Evolutionary conservation across 2,888 invertebrate genomes (phyloP).

Genomic region (Electrophaes corylata): DNA sequence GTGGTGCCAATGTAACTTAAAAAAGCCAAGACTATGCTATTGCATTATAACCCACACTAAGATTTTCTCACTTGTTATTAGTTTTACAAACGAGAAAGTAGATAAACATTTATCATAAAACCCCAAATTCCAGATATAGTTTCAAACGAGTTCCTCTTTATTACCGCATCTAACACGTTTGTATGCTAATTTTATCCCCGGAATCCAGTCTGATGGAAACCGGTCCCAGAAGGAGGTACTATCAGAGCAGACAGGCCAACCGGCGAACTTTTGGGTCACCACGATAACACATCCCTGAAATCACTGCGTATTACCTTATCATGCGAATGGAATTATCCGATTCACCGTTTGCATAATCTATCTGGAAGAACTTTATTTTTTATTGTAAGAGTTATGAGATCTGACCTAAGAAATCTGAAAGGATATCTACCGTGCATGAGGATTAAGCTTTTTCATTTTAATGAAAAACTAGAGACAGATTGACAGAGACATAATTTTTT

Average conservation of each 20-base stretch:
- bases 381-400: too few relatives aligned
- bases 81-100: slow-evolving; percentile 29
- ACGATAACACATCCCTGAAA: slow-evolving; percentile 68
- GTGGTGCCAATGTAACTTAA: too few relatives aligned
- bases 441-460: too few relatives aligned
- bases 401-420: too few relatives aligned
- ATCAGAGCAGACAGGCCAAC: slow-evolving; percentile 54
- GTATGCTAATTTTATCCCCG: slow-evolving; percentile 77
- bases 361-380: not conserved
- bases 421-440: too few relatives aligned
- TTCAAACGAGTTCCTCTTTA: slow-evolving; percentile 62
- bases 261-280: slow-evolving; percentile 76
- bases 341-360: slow-evolving; percentile 34
- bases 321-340: slow-evolving; percentile 54
- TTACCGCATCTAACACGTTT: slow-evolving; percentile 74
- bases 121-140: slow-evolving; percentile 50
- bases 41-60: too few relatives aligned
- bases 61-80: too few relatives aligned
- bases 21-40: too few relatives aligned
- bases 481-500: too few relatives aligned
- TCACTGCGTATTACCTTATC: slow-evolving; percentile 62
- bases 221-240: slow-evolving; percentile 64
- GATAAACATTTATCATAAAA: slow-evolving; percentile 42
- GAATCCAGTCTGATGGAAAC: slow-evolving; percentile 76
- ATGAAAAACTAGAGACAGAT: too few relatives aligned